These are phyloP conservation scores for Drosophila robusta DNA, from an alignment of 2,888 invertebrate species.

Conservation along the genomic window DNA sequence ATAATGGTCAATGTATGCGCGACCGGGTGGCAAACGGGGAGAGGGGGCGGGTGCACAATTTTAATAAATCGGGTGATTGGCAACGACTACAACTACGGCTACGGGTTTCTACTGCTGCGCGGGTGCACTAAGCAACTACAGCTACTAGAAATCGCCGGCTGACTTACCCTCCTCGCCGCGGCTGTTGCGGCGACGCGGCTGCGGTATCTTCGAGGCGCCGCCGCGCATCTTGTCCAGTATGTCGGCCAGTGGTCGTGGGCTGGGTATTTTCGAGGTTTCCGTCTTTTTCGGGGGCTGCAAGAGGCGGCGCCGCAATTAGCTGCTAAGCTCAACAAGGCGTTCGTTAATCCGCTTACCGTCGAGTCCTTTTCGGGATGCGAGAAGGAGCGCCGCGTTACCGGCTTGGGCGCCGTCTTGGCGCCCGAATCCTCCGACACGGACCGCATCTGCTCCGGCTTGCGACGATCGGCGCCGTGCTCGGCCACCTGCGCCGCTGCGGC, in stretches of 20 bases:
- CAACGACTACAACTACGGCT: conserved; percentile 38
- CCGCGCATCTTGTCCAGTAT: conserved; percentile 82
- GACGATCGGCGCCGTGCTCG: conserved; percentile 62
- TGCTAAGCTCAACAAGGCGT: background rate
- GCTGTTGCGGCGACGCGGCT: conserved; percentile 78
- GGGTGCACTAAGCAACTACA: conserved; percentile 58
- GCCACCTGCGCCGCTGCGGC: background rate
- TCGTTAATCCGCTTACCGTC: conserved; percentile 61
- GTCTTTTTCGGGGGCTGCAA: conserved; percentile 76
- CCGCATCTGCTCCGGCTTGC: conserved; percentile 84
- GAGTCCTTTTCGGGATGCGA: conserved; percentile 85
- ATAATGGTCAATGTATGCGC: conserved; percentile 51
- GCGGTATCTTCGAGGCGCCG: conserved; percentile 80
- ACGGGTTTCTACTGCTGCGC: conserved; percentile 66
- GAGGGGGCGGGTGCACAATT: conserved; percentile 38
- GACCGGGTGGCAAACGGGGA: conserved; percentile 2
- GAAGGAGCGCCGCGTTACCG: conserved; percentile 83
- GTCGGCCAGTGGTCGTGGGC: conserved; percentile 83
- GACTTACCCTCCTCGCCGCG: conserved; percentile 79
- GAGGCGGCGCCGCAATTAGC: background rate
- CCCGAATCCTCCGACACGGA: conserved; percentile 84
- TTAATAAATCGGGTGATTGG: conserved; percentile 50
- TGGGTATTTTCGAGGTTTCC: conserved; percentile 83
- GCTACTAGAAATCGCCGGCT: conserved; percentile 58
- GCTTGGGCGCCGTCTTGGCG: conserved; percentile 79